A percentile compares a stretch with the other conserved stretches of the same genome.
These are phyloP conservation scores for Phengaris arion DNA, from an alignment of 2,888 invertebrate genomes.

Conservation along the genomic window DNA sequence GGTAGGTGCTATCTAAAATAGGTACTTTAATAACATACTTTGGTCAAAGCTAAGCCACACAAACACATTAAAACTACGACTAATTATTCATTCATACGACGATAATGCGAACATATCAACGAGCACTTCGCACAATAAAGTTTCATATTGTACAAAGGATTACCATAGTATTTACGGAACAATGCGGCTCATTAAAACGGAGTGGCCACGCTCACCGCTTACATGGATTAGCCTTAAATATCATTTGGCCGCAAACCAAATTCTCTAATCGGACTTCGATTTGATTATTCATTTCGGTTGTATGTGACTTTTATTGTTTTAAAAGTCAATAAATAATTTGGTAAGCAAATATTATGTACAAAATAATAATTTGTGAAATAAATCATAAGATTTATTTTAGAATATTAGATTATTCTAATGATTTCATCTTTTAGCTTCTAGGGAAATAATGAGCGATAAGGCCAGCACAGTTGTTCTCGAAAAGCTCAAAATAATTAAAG, in stretches of 20 bases:
- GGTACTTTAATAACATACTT: no score
- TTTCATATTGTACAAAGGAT: conserved; percentile 18
- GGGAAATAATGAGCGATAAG: no score
- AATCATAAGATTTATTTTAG: no score
- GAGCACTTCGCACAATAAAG: conserved; percentile 10
- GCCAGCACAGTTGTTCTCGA: no score
- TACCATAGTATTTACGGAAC: conserved; percentile 17
- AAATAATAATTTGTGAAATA: no score
- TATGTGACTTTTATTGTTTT: background rate
- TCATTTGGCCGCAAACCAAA: conserved; percentile 40
- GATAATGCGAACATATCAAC: background rate
- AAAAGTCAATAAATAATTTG: background rate
- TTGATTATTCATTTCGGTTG: conserved; percentile 27
- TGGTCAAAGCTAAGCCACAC: background rate
- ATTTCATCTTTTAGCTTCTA: no score
- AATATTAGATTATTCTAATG: no score
- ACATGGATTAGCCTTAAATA: conserved; percentile 30
- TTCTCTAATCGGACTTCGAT: conserved; percentile 16
- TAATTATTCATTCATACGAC: background rate
- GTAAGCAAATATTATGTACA: background rate
- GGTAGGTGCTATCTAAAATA: no score
- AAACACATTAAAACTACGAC: background rate
- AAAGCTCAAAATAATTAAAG: no score
- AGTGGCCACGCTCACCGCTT: conserved; percentile 30
- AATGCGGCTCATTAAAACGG: conserved; percentile 30